Evolutionary conservation across 2,113 vertebrate species (phyloP), one percentile per base, ranked within the genome.

Genomic region (Petrocephalus microphthalmus): DNA sequence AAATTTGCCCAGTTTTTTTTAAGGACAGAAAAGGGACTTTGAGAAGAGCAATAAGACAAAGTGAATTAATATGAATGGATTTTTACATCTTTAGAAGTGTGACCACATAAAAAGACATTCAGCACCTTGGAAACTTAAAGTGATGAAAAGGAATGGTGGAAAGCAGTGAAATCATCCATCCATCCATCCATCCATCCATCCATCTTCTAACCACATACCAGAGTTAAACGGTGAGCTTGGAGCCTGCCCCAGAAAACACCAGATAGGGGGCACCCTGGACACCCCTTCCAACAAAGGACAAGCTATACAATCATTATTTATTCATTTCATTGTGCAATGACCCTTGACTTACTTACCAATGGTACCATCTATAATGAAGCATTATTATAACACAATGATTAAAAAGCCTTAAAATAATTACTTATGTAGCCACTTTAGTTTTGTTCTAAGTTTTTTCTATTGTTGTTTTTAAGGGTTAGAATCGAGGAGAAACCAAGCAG

Each of bases 61-160:
- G n/a, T 87, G 25, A 81, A 88, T 88, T 54, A 56, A 81, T 56
- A 53, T 81, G 19, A 81, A 87, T 25, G 29, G 33, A 87, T 85
- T 85, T 7, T 54, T 53, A 54, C n/a, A 56, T 54, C 4, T 54
- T 56, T 37, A 54, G 49, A 53, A 54, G n/a, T 56, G n/a, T 42
- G 29, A 37, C 29, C 17, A 54, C 37, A 83, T 42, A 15, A 49
- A 57, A 82, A 64, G 56, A 53, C 45, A 54, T 33, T 88, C 17
- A 42, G n/a, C 29, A 49, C 52, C 52, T 15, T 29, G 56, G 52
- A 20, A 47, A 60, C 53, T 57, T 45, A 29, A 85, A 37, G 22
- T 29, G 20, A 53, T 49, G n/a, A 11, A 67, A n/a, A 85, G 51
- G 51, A 51, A 19, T 3, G 51, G 8, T 85, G 45, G 6, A 52